phyloP scores from a whole-genome alignment of 2,888 invertebrate genomes.

The Eupsilia transversa region DNA sequence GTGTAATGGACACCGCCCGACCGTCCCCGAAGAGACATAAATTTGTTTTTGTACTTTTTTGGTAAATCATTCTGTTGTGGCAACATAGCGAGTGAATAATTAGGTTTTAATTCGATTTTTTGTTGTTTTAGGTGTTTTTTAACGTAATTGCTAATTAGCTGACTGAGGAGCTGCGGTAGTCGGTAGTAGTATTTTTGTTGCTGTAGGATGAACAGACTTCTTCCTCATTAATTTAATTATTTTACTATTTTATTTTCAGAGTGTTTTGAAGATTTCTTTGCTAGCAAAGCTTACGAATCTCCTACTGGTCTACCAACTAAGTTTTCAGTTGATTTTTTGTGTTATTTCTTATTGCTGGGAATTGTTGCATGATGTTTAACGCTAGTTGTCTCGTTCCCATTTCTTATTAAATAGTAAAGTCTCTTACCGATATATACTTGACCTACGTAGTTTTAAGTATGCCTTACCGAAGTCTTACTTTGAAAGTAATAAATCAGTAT shows the following conservation, averaged over 20 bases:
- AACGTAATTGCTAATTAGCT: constrained; percentile 32
- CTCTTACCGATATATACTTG: background rate
- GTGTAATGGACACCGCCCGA: constrained; percentile 86
- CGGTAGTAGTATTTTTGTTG: background rate
- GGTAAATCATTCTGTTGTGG: constrained; percentile 85
- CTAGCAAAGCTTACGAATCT: background rate
- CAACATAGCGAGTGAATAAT: constrained; percentile 76
- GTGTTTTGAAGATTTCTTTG: background rate
- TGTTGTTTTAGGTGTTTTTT: constrained; percentile 30
- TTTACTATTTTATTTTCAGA: background rate
- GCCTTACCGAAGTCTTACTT: constrained; percentile 11
- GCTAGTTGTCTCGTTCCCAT: background rate
- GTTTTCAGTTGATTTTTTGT: background rate
- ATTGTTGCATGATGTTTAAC: background rate
- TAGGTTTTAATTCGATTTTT: constrained; percentile 72
- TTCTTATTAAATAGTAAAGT: background rate
- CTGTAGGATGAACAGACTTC: background rate
- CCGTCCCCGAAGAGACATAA: constrained; percentile 86
- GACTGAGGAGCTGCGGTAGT: constrained; percentile 1
- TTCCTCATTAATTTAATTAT: background rate
- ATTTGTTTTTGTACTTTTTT: constrained; percentile 86
- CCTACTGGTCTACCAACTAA: background rate
- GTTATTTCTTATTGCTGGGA: background rate
- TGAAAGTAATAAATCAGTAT: constrained; percentile 57
- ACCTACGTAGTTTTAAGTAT: constrained; percentile 12